Base-by-base conservation (phyloP, 2,113 vertebrate species). In the Pterocles orientalis region DNA sequence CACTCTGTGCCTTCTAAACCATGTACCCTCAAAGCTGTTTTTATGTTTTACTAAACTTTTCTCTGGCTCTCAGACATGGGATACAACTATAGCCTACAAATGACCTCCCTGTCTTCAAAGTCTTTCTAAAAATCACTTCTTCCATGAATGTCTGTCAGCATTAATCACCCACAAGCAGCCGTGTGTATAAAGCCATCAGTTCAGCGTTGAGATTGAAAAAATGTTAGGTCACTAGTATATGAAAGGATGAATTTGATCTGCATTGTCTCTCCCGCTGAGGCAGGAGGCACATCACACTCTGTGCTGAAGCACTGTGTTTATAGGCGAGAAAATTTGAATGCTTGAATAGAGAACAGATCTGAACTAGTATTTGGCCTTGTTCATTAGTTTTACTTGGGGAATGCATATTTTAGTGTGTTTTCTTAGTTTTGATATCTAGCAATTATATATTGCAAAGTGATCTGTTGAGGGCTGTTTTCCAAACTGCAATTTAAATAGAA, bases 101-200 rank as follows among this genome's bases (percentile, higher is more conserved):
- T 56, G 66, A 95, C 92, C 88, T 94, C 79, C 36, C 33, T 86
- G 64, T 64, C 90, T 93, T 93, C 90, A 83, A 94, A 96, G 92
- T 77, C 93, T 85, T 96, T 95, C 73, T 95, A 54, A 88, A 95
- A 86, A 90, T 58, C 8, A 66, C 70, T 90, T 78, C 82, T 73
- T 68, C 90, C 51, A 48, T 39, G 85, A 81, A 94, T 76, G 79
- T 66, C 82, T 83, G 66, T 90, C 82, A 83, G 76, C 92, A 83
- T 96, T 96, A 95, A 96, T 96, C 95, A 96, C 50, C 36, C 82
- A 77, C n/a, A 81, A 87, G 88, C 94, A 95, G 82, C 78, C 80
- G 84, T 51, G 64, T 95, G 76, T 81, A 90, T 90, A 86, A 93
- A 93, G 85, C 83, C 56, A 93, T 77, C 18, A 51, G 47, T 65